Conservation (phyloP, 2,113 vertebrate species). For the Embiotoca jacksoni region DNA sequence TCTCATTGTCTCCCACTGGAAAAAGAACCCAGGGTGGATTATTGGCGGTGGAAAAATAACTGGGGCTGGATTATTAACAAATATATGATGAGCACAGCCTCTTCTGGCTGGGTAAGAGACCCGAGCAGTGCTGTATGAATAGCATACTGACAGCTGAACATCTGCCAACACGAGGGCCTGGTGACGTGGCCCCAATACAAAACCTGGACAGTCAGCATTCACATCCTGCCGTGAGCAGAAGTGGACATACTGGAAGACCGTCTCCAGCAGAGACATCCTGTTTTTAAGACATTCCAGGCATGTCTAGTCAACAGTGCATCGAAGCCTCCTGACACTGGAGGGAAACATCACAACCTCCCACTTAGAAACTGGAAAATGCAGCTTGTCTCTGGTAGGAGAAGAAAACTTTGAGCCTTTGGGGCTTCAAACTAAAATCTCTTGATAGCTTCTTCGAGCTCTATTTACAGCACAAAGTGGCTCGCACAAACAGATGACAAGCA, state of each 20-base stretch:
- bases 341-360: constrained; percentile 26
- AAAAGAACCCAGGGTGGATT: not conserved
- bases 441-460: not conserved
- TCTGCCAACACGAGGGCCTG: not conserved
- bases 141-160: not conserved
- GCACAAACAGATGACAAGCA: constrained; percentile 35
- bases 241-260: not conserved
- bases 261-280: constrained; percentile 49
- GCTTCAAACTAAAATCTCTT: not conserved
- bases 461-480: constrained; percentile 1
- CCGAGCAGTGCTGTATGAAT: not conserved
- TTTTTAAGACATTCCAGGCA: constrained; percentile 60
- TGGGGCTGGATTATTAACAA: not conserved
- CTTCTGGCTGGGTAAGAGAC: not conserved
- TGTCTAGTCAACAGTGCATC: constrained; percentile 33
- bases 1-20: not conserved
- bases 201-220: constrained; percentile 47
- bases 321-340: constrained; percentile 36
- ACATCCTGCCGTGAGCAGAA: not conserved
- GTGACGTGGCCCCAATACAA: constrained; percentile 1
- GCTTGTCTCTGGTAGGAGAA: constrained; percentile 8
- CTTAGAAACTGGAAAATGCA: constrained; percentile 33
- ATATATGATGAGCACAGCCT: not conserved
- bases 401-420: not conserved
- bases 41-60: not conserved